These are phyloP conservation scores for Exaiptasia diaphana DNA, from an alignment of 64 coral and sea anemone species.

Conservation along the genomic window DNA sequence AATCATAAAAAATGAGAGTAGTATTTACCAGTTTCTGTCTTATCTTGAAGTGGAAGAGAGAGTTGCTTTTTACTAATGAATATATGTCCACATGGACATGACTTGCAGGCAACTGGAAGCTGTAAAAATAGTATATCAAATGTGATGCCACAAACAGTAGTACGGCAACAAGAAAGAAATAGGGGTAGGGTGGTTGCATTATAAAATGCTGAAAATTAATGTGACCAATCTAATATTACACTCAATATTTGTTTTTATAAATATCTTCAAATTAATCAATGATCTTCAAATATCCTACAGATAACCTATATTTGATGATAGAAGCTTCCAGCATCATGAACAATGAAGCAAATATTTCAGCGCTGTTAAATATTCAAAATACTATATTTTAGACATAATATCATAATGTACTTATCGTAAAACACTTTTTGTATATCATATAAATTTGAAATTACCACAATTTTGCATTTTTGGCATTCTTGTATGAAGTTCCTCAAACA, in stretches of 20 bases:
- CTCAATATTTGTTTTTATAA: neutral
- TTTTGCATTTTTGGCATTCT: no score
- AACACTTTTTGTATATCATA: no score
- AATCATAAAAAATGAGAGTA: neutral
- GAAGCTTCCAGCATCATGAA: no score
- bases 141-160: neutral
- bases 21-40: slow-evolving; percentile 55
- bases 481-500: no score
- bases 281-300: neutral
- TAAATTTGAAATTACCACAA: no score
- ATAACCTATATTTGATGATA: neutral
- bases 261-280: neutral
- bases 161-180: neutral
- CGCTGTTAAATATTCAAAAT: no score
- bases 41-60: slow-evolving; percentile 18
- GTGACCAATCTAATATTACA: neutral
- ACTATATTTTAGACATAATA: no score
- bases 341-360: no score
- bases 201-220: neutral
- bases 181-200: neutral
- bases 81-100: slow-evolving; percentile 71
- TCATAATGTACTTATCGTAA: no score
- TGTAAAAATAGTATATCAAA: neutral
- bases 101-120: slow-evolving; percentile 81
- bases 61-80: slow-evolving; percentile 61